These are phyloP conservation scores for Ferrisia virgata DNA, from an alignment of 2,888 invertebrate species.

Conservation along the genomic window DNA sequence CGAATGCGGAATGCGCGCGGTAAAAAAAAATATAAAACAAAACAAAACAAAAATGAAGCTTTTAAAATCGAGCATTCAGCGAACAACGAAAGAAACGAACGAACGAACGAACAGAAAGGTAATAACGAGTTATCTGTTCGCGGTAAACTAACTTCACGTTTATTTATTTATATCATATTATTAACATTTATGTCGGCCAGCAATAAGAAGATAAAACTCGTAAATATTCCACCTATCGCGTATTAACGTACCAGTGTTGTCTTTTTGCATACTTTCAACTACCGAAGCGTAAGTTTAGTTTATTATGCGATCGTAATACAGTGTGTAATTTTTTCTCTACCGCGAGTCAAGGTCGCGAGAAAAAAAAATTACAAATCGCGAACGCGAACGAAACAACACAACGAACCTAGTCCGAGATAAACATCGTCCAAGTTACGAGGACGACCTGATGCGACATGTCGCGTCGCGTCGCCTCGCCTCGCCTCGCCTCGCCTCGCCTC, in stretches of 20 bases:
- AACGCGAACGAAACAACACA: too few relatives aligned
- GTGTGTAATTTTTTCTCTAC: too few relatives aligned
- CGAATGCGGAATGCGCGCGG: not conserved
- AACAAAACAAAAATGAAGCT: not conserved
- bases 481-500: too few relatives aligned
- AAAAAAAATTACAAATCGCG: too few relatives aligned
- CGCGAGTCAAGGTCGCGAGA: too few relatives aligned
- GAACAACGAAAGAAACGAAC: not conserved
- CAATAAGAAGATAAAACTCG: not conserved
- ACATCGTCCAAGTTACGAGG: too few relatives aligned
- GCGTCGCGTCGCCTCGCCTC: too few relatives aligned
- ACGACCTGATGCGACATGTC: too few relatives aligned
- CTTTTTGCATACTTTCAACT: not conserved
- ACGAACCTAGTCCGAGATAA: too few relatives aligned
- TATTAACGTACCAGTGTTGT: not conserved
- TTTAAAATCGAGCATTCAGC: not conserved
- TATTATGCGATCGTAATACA: too few relatives aligned
- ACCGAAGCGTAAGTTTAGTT: too few relatives aligned
- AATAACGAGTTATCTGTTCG: not conserved
- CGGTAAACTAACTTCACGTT: not conserved
- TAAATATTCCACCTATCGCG: not conserved
- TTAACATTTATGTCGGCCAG: not conserved
- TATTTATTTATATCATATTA: conserved; percentile 13
- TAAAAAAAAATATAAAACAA: not conserved
- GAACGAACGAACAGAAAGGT: not conserved